phyloP scores from a whole-genome alignment of 2,888 invertebrate genomes.

The Drosophila parthenogenetica region DNA sequence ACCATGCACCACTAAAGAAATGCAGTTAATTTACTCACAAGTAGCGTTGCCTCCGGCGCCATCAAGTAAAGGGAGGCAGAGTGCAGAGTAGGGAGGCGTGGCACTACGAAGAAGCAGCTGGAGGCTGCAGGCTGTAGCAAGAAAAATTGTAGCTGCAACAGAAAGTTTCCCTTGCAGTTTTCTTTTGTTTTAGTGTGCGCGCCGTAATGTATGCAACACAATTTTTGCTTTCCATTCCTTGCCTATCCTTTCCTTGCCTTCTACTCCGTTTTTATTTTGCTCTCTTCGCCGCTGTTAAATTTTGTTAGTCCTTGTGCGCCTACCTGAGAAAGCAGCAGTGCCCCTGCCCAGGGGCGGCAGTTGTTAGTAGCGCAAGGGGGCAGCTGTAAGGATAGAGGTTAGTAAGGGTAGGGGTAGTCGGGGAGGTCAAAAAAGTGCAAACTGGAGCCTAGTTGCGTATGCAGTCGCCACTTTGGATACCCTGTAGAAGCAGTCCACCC shows the following conservation, averaged over 20 bases:
- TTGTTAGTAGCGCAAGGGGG: neutral
- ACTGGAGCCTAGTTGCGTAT: conserved; percentile 61
- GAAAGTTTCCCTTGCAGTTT: conserved; percentile 74
- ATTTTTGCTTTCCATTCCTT: conserved; percentile 29
- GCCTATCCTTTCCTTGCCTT: conserved; percentile 11
- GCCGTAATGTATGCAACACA: conserved; percentile 80
- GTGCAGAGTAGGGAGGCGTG: neutral
- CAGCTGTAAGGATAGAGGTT: neutral
- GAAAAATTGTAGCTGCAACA: conserved; percentile 62
- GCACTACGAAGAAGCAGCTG: conserved; percentile 55
- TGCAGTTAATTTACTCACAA: conserved; percentile 82
- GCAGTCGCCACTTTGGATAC: conserved; percentile 64
- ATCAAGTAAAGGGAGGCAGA: neutral
- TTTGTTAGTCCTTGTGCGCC: conserved; percentile 65
- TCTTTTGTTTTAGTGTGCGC: conserved; percentile 79
- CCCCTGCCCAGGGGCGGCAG: conserved; percentile 5
- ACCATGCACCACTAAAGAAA: conserved; percentile 74
- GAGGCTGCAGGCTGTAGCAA: conserved; percentile 43
- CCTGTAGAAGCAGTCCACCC: conserved; percentile 1
- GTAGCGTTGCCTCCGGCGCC: conserved; percentile 60
- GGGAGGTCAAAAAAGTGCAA: conserved; percentile 27
- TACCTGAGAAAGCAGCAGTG: conserved; percentile 16
- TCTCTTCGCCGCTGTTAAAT: conserved; percentile 64
- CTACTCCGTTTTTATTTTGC: conserved; percentile 39
- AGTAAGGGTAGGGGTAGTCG: neutral